Percentiles rank a stretch among this genome's conserved stretches.
Evolutionary conservation across 1,140 invertebrate species (phyloP).

Genomic region (Diprion similis): DNA sequence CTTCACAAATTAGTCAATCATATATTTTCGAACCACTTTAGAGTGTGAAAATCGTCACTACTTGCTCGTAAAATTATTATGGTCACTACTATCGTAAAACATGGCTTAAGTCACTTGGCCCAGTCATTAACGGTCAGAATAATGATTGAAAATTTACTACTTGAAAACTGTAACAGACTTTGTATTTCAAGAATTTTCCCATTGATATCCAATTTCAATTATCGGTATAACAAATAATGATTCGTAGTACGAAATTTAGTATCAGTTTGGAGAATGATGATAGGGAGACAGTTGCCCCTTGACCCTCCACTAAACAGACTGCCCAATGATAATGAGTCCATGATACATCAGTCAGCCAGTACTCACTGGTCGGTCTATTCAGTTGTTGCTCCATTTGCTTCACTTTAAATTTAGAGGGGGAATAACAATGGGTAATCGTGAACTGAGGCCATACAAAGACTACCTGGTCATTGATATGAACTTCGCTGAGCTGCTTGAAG

Average conservation of each 20-base stretch:
- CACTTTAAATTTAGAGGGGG: neutral
- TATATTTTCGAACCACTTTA: neutral
- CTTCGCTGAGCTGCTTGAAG: constrained; percentile 25
- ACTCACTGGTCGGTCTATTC: constrained; percentile 2
- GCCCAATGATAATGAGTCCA: constrained; percentile 16
- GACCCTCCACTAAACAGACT: constrained; percentile 19
- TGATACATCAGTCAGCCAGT: neutral
- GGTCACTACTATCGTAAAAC: too few species aligned
- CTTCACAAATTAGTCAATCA: neutral
- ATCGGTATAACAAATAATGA: neutral
- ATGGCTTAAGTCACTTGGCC: too few species aligned
- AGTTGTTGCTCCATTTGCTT: neutral
- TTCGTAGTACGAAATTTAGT: neutral
- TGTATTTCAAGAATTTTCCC: neutral
- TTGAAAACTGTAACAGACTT: too few species aligned
- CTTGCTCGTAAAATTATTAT: too few species aligned
- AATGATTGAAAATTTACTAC: too few species aligned
- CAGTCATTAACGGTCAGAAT: too few species aligned
- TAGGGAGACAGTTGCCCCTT: constrained; percentile 22
- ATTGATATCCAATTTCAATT: neutral
- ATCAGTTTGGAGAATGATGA: constrained; percentile 14
- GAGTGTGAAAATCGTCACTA: neutral
- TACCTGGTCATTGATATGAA: constrained; percentile 36
- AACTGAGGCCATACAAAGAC: constrained; percentile 27
- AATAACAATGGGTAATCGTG: constrained; percentile 10